Conservation (phyloP, 2,888 invertebrate genomes). For the Napeogenes inachia region DNA sequence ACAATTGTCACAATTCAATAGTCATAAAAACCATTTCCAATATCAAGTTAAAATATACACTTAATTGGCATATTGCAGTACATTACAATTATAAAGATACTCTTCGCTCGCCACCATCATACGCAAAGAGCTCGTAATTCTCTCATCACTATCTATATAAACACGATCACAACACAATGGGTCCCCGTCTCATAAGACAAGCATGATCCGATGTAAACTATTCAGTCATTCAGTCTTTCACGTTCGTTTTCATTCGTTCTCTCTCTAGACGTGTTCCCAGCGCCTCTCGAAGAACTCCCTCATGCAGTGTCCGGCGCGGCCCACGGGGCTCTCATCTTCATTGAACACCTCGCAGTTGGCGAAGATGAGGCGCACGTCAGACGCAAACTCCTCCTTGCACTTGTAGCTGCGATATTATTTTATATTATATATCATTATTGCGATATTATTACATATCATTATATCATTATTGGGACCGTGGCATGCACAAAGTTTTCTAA, state of each 20-base stretch:
- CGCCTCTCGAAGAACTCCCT: constrained; percentile 93
- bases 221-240: background rate
- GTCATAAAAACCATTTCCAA: too few relatives aligned
- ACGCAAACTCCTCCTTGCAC: constrained; percentile 92
- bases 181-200: too few relatives aligned
- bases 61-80: too few relatives aligned
- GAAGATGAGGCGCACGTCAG: constrained; percentile 95
- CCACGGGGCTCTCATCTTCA: constrained; percentile 98
- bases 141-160: too few relatives aligned
- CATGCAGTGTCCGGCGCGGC: constrained; percentile 96
- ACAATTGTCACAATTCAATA: too few relatives aligned
- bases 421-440: background rate
- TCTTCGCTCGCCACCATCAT: too few relatives aligned
- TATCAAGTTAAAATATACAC: too few relatives aligned
- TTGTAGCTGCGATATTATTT: constrained; percentile 84
- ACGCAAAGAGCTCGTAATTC: too few relatives aligned
- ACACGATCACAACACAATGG: too few relatives aligned
- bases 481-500: too few relatives aligned
- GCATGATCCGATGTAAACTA: too few relatives aligned
- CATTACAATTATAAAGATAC: too few relatives aligned
- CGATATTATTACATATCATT: constrained; percentile 1
- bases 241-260: background rate
- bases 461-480: background rate
- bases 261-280: constrained; percentile 74
- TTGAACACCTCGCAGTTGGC: constrained; percentile 99